phyloP scores from a whole-genome alignment of 2,888 invertebrate species.

The Junonia oenone region DNA sequence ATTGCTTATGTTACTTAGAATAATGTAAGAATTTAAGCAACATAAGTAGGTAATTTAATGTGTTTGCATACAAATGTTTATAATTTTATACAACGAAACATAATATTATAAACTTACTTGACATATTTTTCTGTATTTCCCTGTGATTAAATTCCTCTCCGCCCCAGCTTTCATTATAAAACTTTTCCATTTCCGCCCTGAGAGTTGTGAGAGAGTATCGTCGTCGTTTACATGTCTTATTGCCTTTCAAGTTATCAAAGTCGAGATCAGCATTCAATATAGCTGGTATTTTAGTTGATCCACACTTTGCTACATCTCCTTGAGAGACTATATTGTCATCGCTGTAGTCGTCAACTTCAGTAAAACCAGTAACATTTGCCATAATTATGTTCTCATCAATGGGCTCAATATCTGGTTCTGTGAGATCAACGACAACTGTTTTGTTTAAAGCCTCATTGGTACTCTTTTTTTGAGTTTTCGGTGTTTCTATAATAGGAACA shows the following conservation, averaged over 20 bases:
- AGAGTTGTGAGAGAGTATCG: conserved; percentile 61
- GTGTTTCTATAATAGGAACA: conserved; percentile 20
- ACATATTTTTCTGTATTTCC: conserved; percentile 81
- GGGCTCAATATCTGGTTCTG: conserved; percentile 37
- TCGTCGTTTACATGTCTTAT: conserved; percentile 50
- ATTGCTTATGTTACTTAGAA: no score
- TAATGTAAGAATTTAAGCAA: no score
- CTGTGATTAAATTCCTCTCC: conserved; percentile 81
- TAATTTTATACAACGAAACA: not conserved
- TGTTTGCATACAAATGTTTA: not conserved
- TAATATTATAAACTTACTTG: conserved; percentile 72
- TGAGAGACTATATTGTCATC: conserved; percentile 13
- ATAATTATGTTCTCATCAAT: conserved; percentile 63
- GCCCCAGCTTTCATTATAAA: conserved; percentile 83
- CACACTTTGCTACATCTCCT: conserved; percentile 44
- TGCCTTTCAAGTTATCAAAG: conserved; percentile 68
- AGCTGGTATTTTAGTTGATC: conserved; percentile 65
- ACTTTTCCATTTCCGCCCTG: conserved; percentile 79
- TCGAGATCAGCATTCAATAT: conserved; percentile 66
- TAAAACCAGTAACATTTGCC: conserved; percentile 63
- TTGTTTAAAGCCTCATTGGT: conserved; percentile 27
- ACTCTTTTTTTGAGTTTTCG: conserved; percentile 30
- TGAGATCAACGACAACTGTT: conserved; percentile 51
- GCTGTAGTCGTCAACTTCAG: conserved; percentile 38
- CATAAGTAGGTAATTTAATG: not conserved